Conservation (phyloP, 2,888 invertebrate species). For the Xylocampa areola region DNA sequence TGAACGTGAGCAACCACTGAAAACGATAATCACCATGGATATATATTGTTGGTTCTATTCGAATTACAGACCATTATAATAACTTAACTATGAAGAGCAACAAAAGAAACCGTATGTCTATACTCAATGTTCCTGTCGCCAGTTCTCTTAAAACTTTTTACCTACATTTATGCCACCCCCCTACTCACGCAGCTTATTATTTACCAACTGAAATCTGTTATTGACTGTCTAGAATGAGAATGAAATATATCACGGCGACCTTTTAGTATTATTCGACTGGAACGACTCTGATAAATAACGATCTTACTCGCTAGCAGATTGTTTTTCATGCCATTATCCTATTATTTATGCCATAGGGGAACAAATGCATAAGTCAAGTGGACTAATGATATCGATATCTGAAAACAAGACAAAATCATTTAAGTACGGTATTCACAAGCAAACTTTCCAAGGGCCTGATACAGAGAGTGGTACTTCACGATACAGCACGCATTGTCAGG, state of each 20-base stretch:
- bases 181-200: constrained; percentile 30
- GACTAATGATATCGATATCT: not conserved
- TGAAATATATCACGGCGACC: constrained; percentile 30
- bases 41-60: too few species aligned
- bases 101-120: too few species aligned
- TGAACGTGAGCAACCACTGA: too few species aligned
- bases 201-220: constrained; percentile 42
- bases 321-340: constrained; percentile 27
- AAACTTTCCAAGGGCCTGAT: too few species aligned
- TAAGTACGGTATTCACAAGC: too few species aligned
- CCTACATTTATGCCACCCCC: not conserved
- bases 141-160: not conserved
- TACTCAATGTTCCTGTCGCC: not conserved
- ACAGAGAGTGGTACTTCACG: too few species aligned
- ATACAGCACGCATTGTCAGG: too few species aligned
- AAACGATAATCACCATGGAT: too few species aligned
- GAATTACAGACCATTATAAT: too few species aligned
- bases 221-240: constrained; percentile 43
- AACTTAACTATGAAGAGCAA: too few species aligned
- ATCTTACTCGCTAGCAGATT: constrained; percentile 18
- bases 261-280: constrained; percentile 37
- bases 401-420: not conserved
- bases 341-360: constrained; percentile 26
- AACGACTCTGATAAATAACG: constrained; percentile 41
- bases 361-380: constrained; percentile 1